Conservation (phyloP, 2,888 invertebrate species). For the Malacosoma neustria region DNA sequence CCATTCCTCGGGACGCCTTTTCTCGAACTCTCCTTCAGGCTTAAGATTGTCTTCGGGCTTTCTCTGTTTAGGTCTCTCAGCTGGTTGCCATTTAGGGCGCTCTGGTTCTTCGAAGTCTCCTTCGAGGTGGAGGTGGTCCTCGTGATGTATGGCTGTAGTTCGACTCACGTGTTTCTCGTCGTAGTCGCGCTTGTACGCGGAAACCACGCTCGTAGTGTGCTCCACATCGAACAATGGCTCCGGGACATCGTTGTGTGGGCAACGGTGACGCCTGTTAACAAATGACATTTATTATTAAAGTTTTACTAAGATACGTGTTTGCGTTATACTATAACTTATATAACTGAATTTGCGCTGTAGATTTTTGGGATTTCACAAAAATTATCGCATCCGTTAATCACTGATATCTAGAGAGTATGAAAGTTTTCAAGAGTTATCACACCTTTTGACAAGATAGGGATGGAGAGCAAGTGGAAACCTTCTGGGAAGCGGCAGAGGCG, state of each 20-base stretch:
- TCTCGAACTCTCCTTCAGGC: slow-evolving; percentile 73
- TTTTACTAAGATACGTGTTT: background rate
- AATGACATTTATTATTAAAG: slow-evolving; percentile 3
- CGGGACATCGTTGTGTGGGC: slow-evolving; percentile 82
- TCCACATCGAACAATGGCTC: slow-evolving; percentile 75
- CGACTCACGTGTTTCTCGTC: slow-evolving; percentile 78
- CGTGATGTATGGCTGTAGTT: slow-evolving; percentile 75
- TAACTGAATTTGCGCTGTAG: background rate
- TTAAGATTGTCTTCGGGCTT: slow-evolving; percentile 76
- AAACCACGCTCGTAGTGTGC: slow-evolving; percentile 71
- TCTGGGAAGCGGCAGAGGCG: slow-evolving; percentile 54
- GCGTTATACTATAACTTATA: too few relatives aligned
- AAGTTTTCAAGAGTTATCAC: slow-evolving; percentile 11
- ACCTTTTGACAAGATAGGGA: slow-evolving; percentile 62
- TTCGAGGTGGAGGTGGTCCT: slow-evolving; percentile 82
- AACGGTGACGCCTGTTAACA: slow-evolving; percentile 83
- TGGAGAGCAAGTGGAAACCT: slow-evolving; percentile 48
- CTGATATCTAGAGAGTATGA: background rate
- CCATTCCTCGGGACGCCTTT: slow-evolving; percentile 52
- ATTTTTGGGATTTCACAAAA: background rate
- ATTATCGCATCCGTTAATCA: background rate
- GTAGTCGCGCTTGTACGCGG: slow-evolving; percentile 79
- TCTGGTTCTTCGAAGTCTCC: slow-evolving; percentile 78
- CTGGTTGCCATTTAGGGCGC: slow-evolving; percentile 65
- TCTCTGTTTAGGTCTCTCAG: slow-evolving; percentile 73